Evolutionary conservation across 2,113 vertebrate species (phyloP).

Genomic region (Athene noctua): DNA sequence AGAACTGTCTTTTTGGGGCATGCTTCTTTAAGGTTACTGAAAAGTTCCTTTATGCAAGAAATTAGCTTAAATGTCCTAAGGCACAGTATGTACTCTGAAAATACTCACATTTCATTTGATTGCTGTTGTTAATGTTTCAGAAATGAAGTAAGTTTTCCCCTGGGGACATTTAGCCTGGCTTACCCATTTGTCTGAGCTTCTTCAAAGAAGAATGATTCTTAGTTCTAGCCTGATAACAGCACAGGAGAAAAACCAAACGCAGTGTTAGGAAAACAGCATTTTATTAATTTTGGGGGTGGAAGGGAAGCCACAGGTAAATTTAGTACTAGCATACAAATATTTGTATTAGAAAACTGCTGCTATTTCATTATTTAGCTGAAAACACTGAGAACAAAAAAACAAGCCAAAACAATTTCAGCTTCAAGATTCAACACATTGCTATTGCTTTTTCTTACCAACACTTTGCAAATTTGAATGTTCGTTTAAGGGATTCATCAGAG

Average conservation of each 20-base stretch:
- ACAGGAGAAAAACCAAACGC: conserved; percentile 26
- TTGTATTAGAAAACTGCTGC: conserved; percentile 1
- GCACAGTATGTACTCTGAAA: conserved; percentile 72
- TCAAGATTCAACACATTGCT: neutral
- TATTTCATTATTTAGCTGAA: conserved; percentile 16
- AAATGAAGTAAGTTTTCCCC: conserved; percentile 71
- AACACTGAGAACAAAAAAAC: neutral
- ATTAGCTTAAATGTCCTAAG: conserved; percentile 70
- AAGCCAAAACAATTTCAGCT: neutral
- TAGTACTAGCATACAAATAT: neutral
- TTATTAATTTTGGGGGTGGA: conserved; percentile 6
- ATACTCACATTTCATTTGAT: conserved; percentile 75
- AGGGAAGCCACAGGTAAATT: conserved; percentile 36
- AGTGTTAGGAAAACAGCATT: neutral
- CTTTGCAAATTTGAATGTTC: neutral
- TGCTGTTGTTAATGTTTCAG: conserved; percentile 74
- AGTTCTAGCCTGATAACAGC: conserved; percentile 43
- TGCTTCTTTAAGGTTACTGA: conserved; percentile 68
- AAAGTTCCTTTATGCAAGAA: conserved; percentile 72
- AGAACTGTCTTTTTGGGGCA: conserved; percentile 57
- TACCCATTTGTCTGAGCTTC: conserved; percentile 65
- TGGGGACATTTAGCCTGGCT: conserved; percentile 48
- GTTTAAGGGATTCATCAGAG: neutral
- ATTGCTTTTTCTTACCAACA: neutral
- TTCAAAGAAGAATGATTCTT: conserved; percentile 54